Conservation (phyloP, 2,888 invertebrate species). For the Lithophane socia region DNA sequence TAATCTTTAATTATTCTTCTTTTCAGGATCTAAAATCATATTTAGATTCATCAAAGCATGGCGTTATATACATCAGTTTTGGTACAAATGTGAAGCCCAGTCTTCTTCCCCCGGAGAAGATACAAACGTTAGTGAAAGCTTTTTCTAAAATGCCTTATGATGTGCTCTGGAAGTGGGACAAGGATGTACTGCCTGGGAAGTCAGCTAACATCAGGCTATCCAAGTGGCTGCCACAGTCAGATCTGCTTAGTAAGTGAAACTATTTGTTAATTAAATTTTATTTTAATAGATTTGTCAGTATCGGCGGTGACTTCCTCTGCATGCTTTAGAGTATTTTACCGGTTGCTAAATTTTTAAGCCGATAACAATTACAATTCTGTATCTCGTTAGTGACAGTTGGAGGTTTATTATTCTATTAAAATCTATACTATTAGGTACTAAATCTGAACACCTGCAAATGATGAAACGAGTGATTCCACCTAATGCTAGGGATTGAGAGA, state of each 20-base stretch:
- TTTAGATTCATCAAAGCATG: constrained; percentile 80
- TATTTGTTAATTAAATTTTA: not conserved
- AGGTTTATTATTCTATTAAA: too few species aligned
- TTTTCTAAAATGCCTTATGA: constrained; percentile 83
- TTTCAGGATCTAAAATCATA: constrained; percentile 78
- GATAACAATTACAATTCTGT: too few species aligned
- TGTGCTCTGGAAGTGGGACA: constrained; percentile 86
- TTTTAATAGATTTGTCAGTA: not conserved
- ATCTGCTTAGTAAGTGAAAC: constrained; percentile 56
- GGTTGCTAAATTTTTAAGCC: too few species aligned
- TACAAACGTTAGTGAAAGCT: constrained; percentile 74
- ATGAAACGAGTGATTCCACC: too few species aligned
- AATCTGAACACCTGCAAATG: too few species aligned
- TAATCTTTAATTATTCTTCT: not conserved
- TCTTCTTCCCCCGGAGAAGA: constrained; percentile 73
- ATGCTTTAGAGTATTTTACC: not conserved
- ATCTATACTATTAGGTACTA: too few species aligned
- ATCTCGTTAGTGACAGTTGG: too few species aligned
- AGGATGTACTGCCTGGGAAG: constrained; percentile 75
- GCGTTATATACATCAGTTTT: constrained; percentile 85
- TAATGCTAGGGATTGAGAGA: too few species aligned
- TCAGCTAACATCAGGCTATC: constrained; percentile 80
- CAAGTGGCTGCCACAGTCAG: constrained; percentile 86
- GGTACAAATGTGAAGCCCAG: constrained; percentile 81
- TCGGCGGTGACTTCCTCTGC: not conserved